Evolutionary conservation across 2,113 vertebrate genomes (phyloP).

Genomic region (Baryphthengus martii): DNA sequence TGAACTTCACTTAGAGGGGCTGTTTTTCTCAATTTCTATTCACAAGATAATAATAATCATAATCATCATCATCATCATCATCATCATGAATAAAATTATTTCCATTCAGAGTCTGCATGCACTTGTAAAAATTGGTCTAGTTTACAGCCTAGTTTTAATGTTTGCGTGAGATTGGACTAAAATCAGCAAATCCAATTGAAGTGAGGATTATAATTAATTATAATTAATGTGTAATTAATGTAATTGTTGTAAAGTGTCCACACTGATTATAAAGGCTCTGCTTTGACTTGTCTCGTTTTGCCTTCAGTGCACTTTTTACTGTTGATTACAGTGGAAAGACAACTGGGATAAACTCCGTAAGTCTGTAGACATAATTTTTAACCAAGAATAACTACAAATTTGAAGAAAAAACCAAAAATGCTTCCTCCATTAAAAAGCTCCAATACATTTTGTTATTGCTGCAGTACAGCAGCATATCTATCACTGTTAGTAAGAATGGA

Average conservation of each 20-base stretch:
- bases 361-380: background rate
- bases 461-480: background rate
- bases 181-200: background rate
- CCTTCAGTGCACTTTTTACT: background rate
- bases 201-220: background rate
- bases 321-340: background rate
- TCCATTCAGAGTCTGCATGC: background rate
- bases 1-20: background rate
- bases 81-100: background rate
- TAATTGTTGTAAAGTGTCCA: background rate
- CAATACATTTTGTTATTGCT: background rate
- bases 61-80: too few species aligned
- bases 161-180: background rate
- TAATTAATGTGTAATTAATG: background rate
- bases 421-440: background rate
- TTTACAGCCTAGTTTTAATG: background rate
- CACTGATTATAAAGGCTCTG: background rate
- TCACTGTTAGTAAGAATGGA: background rate
- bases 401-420: background rate
- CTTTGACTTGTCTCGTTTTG: background rate
- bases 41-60: background rate
- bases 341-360: background rate
- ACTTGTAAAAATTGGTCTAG: background rate
- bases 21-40: background rate
- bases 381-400: background rate